phyloP scores from a whole-genome alignment of 2,797 vertebrate genomes.

The Myiotriccus ornatus region DNA sequence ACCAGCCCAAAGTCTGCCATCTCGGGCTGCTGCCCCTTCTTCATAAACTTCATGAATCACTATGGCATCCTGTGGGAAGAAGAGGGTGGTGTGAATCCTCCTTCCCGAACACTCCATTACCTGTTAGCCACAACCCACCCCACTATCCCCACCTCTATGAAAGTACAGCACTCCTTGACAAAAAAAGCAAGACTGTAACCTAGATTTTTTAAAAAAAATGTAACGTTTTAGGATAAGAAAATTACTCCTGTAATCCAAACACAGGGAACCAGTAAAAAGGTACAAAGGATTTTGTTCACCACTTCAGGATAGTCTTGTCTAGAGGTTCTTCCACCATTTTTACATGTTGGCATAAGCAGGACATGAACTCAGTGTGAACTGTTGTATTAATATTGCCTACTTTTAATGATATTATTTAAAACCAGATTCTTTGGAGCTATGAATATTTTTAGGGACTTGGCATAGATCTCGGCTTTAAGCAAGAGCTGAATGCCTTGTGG shows the following conservation, averaged over 20 bases:
- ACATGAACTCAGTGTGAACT: conserved; percentile 67
- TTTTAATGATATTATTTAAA: conserved; percentile 72
- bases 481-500: conserved; percentile 59
- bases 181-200: not conserved
- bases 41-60: conserved; percentile 97
- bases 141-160: not conserved
- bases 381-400: conserved; percentile 53
- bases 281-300: not conserved
- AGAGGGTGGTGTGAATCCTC: not conserved
- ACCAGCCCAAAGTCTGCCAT: conserved; percentile 93
- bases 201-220: not conserved
- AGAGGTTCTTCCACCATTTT: conserved; percentile 28
- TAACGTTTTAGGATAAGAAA: not conserved
- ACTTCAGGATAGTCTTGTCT: not conserved
- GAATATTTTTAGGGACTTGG: conserved; percentile 68
- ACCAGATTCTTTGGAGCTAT: conserved; percentile 64
- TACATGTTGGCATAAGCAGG: not conserved
- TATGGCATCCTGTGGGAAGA: conserved; percentile 85
- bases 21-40: conserved; percentile 93
- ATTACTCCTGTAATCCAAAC: not conserved
- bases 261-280: not conserved
- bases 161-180: not conserved
- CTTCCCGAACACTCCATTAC: not conserved
- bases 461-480: conserved; percentile 6
- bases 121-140: fast-evolving